Conservation (phyloP, 2,888 invertebrate species). For the Amphiduros pacificus region DNA sequence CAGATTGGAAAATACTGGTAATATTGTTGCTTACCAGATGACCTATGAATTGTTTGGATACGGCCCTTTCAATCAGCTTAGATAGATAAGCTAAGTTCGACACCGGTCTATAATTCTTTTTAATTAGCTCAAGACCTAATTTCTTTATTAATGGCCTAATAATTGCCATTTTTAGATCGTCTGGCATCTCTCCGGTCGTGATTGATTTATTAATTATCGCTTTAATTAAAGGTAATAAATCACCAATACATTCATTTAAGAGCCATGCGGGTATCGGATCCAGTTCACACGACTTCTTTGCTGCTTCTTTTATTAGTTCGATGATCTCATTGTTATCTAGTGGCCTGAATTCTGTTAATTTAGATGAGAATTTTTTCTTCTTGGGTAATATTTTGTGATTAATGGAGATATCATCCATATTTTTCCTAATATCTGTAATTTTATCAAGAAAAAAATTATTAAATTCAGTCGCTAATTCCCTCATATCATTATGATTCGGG, state of each 20-base stretch:
- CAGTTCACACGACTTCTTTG: neutral
- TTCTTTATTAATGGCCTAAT: neutral
- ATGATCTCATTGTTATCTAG: neutral
- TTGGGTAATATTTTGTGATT: neutral
- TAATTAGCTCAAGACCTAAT: neutral
- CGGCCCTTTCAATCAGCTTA: neutral
- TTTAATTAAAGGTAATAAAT: neutral
- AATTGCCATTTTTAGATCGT: neutral
- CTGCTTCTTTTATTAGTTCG: neutral
- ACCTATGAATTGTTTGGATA: neutral
- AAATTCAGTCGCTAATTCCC: neutral
- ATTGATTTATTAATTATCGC: neutral
- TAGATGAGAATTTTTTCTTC: neutral
- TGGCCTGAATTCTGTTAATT: neutral
- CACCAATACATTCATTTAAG: neutral
- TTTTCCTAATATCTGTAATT: neutral
- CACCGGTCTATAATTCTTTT: slow-evolving; percentile 2
- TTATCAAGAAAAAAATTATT: neutral
- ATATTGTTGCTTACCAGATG: neutral
- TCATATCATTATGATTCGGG: neutral
- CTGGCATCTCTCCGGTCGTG: neutral
- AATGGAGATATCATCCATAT: neutral
- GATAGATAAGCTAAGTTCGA: neutral
- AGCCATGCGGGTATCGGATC: neutral
- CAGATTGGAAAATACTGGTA: neutral